Evolutionary conservation across 1,140 invertebrate genomes (phyloP).

Genomic region (Calosoma granatense): DNA sequence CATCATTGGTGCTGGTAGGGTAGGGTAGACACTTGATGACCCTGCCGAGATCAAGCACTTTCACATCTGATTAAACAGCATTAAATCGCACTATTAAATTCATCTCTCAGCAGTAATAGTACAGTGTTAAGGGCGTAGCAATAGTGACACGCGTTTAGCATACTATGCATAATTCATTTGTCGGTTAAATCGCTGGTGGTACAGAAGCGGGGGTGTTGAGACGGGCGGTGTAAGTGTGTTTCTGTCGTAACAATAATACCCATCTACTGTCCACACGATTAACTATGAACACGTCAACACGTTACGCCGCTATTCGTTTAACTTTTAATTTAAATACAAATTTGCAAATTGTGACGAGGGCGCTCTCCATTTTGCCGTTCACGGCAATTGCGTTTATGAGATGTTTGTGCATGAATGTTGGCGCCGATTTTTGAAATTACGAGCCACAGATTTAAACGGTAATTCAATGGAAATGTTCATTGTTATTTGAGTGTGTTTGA

Average conservation of each 20-base stretch:
- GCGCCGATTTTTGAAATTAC: neutral
- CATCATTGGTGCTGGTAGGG: too few relatives aligned
- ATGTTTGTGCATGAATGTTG: neutral
- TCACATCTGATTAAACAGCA: neutral
- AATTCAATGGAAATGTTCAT: neutral
- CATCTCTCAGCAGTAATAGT: neutral
- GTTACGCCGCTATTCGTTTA: slow-evolving; percentile 2
- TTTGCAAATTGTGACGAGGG: neutral
- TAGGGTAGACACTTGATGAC: too few relatives aligned
- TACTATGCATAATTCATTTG: slow-evolving; percentile 8
- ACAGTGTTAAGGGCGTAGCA: neutral
- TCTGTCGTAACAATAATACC: too few relatives aligned
- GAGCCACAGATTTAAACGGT: too few relatives aligned
- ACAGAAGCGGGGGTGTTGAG: neutral
- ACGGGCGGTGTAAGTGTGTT: too few relatives aligned
- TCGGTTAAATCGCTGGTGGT: neutral
- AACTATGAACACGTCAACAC: slow-evolving; percentile 2
- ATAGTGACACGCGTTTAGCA: neutral
- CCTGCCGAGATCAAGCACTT: too few relatives aligned
- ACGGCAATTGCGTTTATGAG: neutral
- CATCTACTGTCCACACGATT: slow-evolving; percentile 3
- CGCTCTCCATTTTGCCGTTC: neutral
- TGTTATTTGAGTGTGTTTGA: slow-evolving; percentile 11
- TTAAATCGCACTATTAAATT: neutral
- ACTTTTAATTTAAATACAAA: slow-evolving; percentile 9